phyloP scores from a whole-genome alignment of 2,113 vertebrate genomes.

The Egretta garzetta region DNA sequence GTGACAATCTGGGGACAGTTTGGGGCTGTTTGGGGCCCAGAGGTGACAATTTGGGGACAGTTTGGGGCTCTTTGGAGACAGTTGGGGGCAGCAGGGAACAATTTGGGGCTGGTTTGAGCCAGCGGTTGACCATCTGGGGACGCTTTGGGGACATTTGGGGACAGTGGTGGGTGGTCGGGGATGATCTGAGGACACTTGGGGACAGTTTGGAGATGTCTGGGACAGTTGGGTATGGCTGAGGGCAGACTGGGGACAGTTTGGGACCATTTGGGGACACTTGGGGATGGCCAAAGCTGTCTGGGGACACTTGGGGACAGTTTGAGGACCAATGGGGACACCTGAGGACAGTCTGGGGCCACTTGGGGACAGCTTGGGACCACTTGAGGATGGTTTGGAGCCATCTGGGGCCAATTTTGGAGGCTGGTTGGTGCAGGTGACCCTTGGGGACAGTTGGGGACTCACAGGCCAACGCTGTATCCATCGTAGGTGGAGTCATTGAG shows the following conservation, averaged over 20 bases:
- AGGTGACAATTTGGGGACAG: background rate
- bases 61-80: background rate
- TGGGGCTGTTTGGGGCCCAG: too few relatives aligned
- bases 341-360: background rate
- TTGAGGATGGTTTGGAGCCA: too few relatives aligned
- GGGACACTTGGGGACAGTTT: background rate
- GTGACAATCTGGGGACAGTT: too few relatives aligned
- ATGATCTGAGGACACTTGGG: too few relatives aligned
- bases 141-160: background rate
- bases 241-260: background rate
- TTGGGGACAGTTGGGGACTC: conserved; percentile 3
- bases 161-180: background rate
- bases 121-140: background rate
- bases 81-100: too few relatives aligned
- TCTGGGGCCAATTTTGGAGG: background rate
- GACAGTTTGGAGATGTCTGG: background rate
- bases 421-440: background rate
- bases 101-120: background rate
- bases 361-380: background rate
- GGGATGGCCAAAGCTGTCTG: background rate
- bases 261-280: too few relatives aligned
- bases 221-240: background rate
- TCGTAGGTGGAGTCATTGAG: conserved; percentile 95
- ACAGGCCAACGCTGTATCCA: conserved; percentile 84
- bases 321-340: background rate